A percentile compares a stretch with the other conserved stretches of the same genome.
Evolutionary conservation across 53 echinoderm and acorn worm genomes (phyloP).

Genomic region (Luidia sarsii): DNA sequence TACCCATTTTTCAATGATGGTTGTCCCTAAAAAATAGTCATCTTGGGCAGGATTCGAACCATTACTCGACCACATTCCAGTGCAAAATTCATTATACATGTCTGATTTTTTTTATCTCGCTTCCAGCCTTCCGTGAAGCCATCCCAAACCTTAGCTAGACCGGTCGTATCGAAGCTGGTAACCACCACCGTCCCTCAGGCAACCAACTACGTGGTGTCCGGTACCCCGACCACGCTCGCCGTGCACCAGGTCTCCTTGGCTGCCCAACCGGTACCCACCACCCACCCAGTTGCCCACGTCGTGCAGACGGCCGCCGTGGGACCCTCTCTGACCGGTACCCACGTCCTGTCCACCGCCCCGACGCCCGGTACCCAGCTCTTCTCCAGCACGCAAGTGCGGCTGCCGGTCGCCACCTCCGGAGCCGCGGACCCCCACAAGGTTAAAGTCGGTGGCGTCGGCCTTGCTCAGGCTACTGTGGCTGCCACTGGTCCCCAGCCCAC

Average conservation of each 20-base stretch:
- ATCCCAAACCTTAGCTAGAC: conserved; percentile 9
- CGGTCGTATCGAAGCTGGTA: conserved; percentile 27
- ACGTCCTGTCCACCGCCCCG: conserved; percentile 15
- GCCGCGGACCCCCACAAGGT: conserved; percentile 14
- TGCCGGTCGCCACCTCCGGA: not conserved
- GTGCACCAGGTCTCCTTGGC: not conserved
- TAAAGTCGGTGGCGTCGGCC: not conserved
- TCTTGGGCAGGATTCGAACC: too few species aligned
- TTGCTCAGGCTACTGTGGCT: not conserved
- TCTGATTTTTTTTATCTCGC: too few species aligned
- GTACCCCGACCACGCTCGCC: conserved; percentile 1
- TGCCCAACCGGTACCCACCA: conserved; percentile 19
- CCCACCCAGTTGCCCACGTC: conserved; percentile 1
- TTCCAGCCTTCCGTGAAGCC: conserved; percentile 11
- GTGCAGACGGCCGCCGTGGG: conserved; percentile 19
- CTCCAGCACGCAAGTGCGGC: conserved; percentile 10
- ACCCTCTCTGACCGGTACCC: conserved; percentile 43
- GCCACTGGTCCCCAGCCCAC: conserved; percentile 28
- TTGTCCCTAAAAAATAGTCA: too few species aligned
- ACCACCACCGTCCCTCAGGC: conserved; percentile 32
- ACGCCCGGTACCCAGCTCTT: conserved; percentile 28
- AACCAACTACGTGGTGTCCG: conserved; percentile 31
- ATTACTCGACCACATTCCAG: too few species aligned
- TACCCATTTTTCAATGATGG: too few species aligned
- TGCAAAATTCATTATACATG: too few species aligned